Conservation (phyloP, 2,888 invertebrate species). For the Heliconius erato region DNA sequence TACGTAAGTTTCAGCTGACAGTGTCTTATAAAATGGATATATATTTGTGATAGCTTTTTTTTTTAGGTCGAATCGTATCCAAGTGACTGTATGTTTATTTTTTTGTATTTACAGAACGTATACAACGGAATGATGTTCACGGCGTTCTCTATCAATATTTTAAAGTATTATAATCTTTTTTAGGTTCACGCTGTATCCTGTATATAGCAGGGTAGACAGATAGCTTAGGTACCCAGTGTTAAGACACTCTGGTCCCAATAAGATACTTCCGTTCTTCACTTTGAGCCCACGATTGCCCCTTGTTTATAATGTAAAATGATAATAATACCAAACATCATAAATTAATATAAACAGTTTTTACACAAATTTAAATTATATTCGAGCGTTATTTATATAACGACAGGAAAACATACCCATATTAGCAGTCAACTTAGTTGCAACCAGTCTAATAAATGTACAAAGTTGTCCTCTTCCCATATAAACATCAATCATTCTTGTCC, state of each 20-base stretch:
- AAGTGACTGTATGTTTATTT: neutral
- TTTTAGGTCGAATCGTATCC: neutral
- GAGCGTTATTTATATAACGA: neutral
- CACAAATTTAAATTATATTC: constrained; percentile 1
- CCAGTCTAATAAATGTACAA: constrained; percentile 11
- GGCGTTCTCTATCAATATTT: neutral
- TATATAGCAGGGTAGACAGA: no score
- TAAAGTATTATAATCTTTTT: neutral
- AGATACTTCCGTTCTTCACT: no score
- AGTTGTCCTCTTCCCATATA: constrained; percentile 12
- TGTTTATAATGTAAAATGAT: no score
- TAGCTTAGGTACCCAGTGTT: no score
- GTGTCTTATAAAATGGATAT: neutral
- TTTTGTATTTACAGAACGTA: neutral
- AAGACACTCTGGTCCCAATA: no score
- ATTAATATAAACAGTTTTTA: neutral
- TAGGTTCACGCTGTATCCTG: no score
- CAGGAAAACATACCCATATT: neutral
- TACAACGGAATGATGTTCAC: neutral
- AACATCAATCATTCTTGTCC: constrained; percentile 47
- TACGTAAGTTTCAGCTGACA: neutral
- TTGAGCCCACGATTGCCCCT: no score
- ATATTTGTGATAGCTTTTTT: neutral
- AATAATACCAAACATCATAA: neutral
- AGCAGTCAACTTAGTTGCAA: constrained; percentile 5